Base-by-base conservation (phyloP, 2,888 invertebrate genomes). In the Thymelicus acteon region DNA sequence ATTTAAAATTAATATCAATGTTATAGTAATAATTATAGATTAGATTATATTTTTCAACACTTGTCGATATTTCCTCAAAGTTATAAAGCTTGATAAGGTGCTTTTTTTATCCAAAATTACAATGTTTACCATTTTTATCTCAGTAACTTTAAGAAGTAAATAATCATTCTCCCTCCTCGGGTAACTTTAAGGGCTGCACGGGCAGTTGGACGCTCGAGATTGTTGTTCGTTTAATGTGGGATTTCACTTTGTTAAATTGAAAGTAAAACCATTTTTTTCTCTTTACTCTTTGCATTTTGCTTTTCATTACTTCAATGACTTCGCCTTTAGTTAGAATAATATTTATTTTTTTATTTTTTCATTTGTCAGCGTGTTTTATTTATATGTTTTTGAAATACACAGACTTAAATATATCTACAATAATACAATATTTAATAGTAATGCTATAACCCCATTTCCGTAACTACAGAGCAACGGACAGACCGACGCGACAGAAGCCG, bases 171-270 rank as follows among this genome's bases (percentile, higher is more conserved):
- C 62, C 31, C 62, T 62, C 12, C 40, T 31, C 61, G 31, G 54
- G 15, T 5, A 61, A 68, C 67, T 67, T 66, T 44, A 57, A 62
- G 57, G 62, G 62, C 19, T 48, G 19, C 57, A 57, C 61, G 68
- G 68, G 37, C 47, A 57, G 68, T 69, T 69, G 62, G 61, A 61
- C 54, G 57, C 54, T 47, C 7, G 62, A 44, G 68, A 69, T 62
- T 57, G 68, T 62, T 62, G 60, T 13, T 39, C 39, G 49, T 47
- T 69, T 63, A 63, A 69, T 62, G 58, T 62, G n/a, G 58, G 69
- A 63, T 69, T 69, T 62, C 63, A 62, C 62, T 69, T 63, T 63
- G 69, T 48, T 62, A 57, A 69, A 69, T 69, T 69, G 63, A 48
- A 62, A 62, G 60, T 54, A 44, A 61, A 37, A 39, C 24, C 39